Percentiles rank a stretch among this genome's conserved stretches.
Evolutionary conservation across 2,113 vertebrate genomes (phyloP).

Genomic region (Oryzias woworae): DNA sequence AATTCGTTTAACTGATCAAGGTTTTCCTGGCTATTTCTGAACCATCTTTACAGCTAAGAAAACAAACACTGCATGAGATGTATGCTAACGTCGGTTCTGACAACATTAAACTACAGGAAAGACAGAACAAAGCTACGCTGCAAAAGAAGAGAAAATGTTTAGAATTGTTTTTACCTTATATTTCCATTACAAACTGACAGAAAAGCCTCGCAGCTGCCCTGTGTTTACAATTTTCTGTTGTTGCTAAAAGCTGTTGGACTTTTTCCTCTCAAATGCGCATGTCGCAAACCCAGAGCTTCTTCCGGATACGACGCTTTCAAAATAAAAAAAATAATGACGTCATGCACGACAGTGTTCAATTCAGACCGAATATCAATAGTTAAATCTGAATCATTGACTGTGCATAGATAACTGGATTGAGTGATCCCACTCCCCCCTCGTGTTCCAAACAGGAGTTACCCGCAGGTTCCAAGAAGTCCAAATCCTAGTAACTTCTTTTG

Average conservation of each 20-base stretch:
- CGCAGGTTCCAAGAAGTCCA: too few relatives aligned
- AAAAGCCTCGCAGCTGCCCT: slow-evolving; percentile 14
- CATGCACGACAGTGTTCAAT: neutral
- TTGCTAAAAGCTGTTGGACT: slow-evolving; percentile 16
- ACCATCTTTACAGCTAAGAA: too few relatives aligned
- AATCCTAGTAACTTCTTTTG: too few relatives aligned
- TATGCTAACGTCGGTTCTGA: slow-evolving; percentile 23
- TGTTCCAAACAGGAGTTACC: too few relatives aligned
- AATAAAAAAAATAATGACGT: slow-evolving; percentile 47
- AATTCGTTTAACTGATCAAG: too few relatives aligned
- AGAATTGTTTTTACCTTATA: slow-evolving; percentile 50
- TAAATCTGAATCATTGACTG: too few relatives aligned
- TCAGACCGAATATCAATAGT: neutral
- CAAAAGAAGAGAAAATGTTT: neutral
- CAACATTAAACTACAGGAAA: neutral
- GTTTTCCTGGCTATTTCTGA: too few relatives aligned
- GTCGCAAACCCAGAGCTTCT: slow-evolving; percentile 29
- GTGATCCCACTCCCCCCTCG: too few relatives aligned
- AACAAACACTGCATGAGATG: slow-evolving; percentile 1
- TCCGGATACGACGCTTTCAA: slow-evolving; percentile 44
- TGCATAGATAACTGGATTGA: too few relatives aligned
- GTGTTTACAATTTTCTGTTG: slow-evolving; percentile 56
- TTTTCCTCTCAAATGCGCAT: slow-evolving; percentile 50
- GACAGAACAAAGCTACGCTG: neutral
- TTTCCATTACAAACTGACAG: slow-evolving; percentile 44